These are phyloP conservation scores for Campylomormyrus numenius DNA, from an alignment of 2,113 vertebrate genomes.

Conservation along the genomic window DNA sequence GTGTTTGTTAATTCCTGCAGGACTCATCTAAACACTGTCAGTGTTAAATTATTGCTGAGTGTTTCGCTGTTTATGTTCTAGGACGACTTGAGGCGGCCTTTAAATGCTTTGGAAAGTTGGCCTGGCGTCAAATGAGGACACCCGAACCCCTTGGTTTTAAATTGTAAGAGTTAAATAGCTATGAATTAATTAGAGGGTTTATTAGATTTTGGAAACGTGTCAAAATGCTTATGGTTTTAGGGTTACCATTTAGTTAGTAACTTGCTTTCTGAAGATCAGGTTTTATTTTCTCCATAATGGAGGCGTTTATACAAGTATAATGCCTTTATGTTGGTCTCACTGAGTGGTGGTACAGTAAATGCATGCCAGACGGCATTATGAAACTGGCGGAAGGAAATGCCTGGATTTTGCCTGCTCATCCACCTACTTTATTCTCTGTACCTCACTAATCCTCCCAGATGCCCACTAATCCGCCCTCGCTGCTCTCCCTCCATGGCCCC, in stretches of 20 bases:
- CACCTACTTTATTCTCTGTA: background rate
- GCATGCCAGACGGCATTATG: background rate
- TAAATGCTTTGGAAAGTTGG: background rate
- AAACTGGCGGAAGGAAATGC: background rate
- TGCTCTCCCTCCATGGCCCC: background rate
- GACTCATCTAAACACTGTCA: background rate
- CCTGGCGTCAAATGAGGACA: background rate
- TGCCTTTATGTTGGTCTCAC: background rate
- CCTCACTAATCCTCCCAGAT: slow-evolving; percentile 7
- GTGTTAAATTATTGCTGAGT: background rate
- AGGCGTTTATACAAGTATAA: background rate
- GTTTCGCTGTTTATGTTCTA: background rate
- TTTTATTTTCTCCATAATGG: background rate
- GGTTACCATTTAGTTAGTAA: background rate
- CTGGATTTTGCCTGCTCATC: slow-evolving; percentile 1
- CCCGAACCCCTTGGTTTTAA: background rate
- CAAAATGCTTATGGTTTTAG: background rate
- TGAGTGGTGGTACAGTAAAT: background rate
- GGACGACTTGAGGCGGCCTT: background rate
- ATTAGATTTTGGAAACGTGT: background rate
- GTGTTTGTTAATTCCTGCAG: background rate
- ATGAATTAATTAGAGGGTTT: background rate
- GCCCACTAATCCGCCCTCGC: background rate
- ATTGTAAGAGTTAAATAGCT: background rate
- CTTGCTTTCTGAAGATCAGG: background rate